These are phyloP conservation scores for Raja brachyura DNA, from an alignment of 2,113 vertebrate species.

Conservation along the genomic window DNA sequence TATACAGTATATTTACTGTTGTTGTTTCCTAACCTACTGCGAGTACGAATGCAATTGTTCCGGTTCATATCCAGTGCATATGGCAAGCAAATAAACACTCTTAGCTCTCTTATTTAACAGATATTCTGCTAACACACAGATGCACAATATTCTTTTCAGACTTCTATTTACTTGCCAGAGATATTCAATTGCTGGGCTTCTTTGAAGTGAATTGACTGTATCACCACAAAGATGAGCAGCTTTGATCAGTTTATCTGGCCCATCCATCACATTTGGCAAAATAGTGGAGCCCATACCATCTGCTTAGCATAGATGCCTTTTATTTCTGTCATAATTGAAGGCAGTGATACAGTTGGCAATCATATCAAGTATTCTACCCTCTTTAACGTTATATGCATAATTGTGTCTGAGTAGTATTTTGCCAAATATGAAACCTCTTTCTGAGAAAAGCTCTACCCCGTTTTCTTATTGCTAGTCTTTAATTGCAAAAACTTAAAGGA, in stretches of 20 bases:
- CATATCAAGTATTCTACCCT: not conserved
- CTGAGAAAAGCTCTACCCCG: not conserved
- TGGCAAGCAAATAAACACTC: too few relatives aligned
- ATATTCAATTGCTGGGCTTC: not conserved
- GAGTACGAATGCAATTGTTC: too few relatives aligned
- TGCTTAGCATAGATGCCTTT: not conserved
- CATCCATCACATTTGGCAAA: constrained; percentile 11
- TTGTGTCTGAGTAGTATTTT: not conserved
- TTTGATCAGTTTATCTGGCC: not conserved
- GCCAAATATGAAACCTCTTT: not conserved
- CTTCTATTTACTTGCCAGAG: not conserved
- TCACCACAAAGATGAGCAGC: not conserved
- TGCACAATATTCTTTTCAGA: not conserved
- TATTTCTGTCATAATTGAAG: constrained; percentile 25
- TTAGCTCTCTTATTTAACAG: not conserved
- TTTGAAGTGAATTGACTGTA: not conserved
- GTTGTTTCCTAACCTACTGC: too few relatives aligned
- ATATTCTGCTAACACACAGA: not conserved
- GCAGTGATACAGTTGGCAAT: constrained; percentile 2
- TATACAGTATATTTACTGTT: too few relatives aligned
- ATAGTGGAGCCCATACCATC: not conserved
- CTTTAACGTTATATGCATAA: constrained; percentile 18
- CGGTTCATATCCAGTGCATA: too few relatives aligned
- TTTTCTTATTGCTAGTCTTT: not conserved
- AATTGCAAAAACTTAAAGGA: not conserved